Base-by-base conservation (phyloP, 2,113 vertebrate species). In the Craseonycteris thonglongyai region DNA sequence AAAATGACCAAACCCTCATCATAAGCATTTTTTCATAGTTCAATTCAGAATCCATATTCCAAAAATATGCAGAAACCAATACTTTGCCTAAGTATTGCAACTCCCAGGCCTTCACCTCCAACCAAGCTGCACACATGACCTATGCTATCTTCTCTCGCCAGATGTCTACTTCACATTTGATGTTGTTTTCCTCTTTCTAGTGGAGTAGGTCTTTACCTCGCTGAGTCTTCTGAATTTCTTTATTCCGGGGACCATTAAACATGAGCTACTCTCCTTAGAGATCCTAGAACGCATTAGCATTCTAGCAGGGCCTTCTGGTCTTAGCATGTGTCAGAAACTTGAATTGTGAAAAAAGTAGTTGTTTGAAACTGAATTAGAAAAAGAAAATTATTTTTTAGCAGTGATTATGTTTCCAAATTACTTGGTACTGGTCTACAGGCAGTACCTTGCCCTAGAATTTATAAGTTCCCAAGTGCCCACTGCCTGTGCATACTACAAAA, bases 71-170 rank as follows among this genome's bases (percentile, higher is more conserved):
- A 74, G 87, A 59, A 78, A 69, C 40, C 58, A 82, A 56, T 10
- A 8, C 13, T 82, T 68, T 65, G 30, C 9, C 12, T 35, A 65
- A 15, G 51, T 38, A 28, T 14, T 87, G 12, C 4, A 81, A 21
- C 3, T 74, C 11, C 18, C 7, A 49, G 26, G 40, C 5, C 2
- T 51, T 61, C 33, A 6, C 2, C 3, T 33, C 12, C 21, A 40
- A 33, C 28, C 13, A 72, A 47, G n/a, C 22, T n/a, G 1, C 2
- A n/a, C 1, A 35, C 0, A 1, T 30, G 22, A 3, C 11, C 9
- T 18, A 45, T 30, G 1, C 1, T 35, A 6, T 12, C 10, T 16
- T 9, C 16, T 26, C n/a, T 3, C 68, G 16, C 30, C 30, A 71
- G 4, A 16, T 40, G 2, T 38, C 22, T 2, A 28, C 16, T 9